These are phyloP conservation scores for Cercopithecus diana DNA, from an alignment of 2,797 vertebrate species.

Conservation along the genomic window DNA sequence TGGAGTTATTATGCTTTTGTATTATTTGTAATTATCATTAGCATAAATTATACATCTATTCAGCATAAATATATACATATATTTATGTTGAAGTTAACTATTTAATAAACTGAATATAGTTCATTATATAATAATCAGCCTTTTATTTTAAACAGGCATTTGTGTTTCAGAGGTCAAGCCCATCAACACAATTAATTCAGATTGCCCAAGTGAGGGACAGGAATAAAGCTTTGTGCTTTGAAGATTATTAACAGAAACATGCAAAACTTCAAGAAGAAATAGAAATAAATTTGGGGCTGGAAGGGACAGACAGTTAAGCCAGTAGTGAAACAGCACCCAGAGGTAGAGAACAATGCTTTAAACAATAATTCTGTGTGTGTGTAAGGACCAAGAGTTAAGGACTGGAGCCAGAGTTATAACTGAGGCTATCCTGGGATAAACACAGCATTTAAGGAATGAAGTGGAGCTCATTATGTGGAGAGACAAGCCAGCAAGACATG, in stretches of 20 bases:
- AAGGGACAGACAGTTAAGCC: not conserved
- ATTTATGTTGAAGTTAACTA: slow-evolving; percentile 79
- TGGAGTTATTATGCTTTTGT: slow-evolving; percentile 74
- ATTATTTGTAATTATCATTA: slow-evolving; percentile 81
- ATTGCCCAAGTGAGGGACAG: slow-evolving; percentile 40
- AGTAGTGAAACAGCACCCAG: not conserved
- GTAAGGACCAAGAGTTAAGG: not conserved
- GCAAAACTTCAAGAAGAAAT: not conserved
- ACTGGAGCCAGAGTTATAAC: not conserved
- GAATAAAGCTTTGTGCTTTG: slow-evolving; percentile 31
- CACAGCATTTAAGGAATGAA: not conserved
- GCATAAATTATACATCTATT: slow-evolving; percentile 80
- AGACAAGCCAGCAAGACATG: not conserved
- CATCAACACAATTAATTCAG: slow-evolving; percentile 48
- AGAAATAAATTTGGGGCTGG: not conserved
- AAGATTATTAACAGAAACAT: slow-evolving; percentile 47
- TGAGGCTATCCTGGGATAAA: not conserved
- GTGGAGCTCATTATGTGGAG: not conserved
- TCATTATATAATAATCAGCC: slow-evolving; percentile 76
- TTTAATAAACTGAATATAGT: slow-evolving; percentile 76
- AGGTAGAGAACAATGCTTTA: not conserved
- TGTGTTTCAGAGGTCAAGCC: slow-evolving; percentile 68
- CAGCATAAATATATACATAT: slow-evolving; percentile 77
- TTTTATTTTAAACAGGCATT: slow-evolving; percentile 74
- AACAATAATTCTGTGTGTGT: not conserved